Evolutionary conservation across 2,113 vertebrate genomes (phyloP), one percentile per base, ranked within the genome.

Genomic region (Albula goreensis): DNA sequence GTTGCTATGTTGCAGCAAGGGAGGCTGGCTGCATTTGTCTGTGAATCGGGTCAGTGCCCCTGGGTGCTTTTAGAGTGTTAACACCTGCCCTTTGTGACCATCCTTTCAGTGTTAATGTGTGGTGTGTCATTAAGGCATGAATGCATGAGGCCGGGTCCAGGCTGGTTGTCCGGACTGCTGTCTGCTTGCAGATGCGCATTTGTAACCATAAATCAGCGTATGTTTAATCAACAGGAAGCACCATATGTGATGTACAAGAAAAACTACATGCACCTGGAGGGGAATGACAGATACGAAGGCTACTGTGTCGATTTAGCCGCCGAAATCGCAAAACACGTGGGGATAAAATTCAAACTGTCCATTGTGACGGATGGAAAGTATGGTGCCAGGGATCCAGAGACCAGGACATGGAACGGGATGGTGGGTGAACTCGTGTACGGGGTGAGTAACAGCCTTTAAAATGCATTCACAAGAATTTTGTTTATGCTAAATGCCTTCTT

Each of bases 231-330:
- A 96, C 97, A 99, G 98, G 98, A 99, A 97, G 97, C 98, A 87
- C 98, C 98, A 49, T 99, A 99, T 92, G 98, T 99, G 93, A 99
- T 99, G 98, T 97, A 97, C 95, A 99, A 99, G 96, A 98, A 98
- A 97, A 98, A 98, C 93, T 96, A 96, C 95, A 96, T 98, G 91
- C 97, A 97, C 94, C 86, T 97, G 94, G 98, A 98, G 88, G 98
- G 98, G 92, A 99, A 99, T 96, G 98, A 99, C 86, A 97, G 96
- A 94, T 99, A 99, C 94, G 98, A 99, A 97, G 98, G 98, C 94
- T 99, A 99, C 94, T 99, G 98, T 95, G 98, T 99, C 91, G 98
- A 99, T 95, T 97, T 99, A 95, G 98, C 98, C 92, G 97, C 97
- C 93, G 98, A 99, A 96, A 99, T 99, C 93, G 98, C 98, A 90